phyloP scores from a whole-genome alignment of 2,113 vertebrate species.

The Channa maculata region DNA sequence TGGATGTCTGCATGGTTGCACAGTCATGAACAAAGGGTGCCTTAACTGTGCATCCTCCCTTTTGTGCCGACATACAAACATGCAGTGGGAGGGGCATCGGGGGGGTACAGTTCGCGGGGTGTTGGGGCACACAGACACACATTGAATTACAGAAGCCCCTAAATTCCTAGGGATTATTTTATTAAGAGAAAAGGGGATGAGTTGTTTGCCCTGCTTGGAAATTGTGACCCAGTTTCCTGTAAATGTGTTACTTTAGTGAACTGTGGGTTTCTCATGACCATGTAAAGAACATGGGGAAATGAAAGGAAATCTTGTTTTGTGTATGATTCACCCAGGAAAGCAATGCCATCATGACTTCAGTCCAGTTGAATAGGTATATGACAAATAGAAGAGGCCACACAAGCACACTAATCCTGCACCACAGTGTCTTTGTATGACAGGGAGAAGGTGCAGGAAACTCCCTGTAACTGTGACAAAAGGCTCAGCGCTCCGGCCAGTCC shows the following conservation, averaged over 20 bases:
- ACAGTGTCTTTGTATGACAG: slow-evolving; percentile 26
- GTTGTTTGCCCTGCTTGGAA: slow-evolving; percentile 62
- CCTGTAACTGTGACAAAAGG: slow-evolving; percentile 37
- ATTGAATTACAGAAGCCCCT: slow-evolving; percentile 59
- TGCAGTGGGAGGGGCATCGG: slow-evolving; percentile 36
- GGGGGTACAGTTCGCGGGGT: slow-evolving; percentile 14
- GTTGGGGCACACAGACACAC: slow-evolving; percentile 61
- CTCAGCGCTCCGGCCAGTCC: slow-evolving; percentile 13
- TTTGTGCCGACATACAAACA: slow-evolving; percentile 79
- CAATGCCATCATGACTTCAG: slow-evolving; percentile 53
- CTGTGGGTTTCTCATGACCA: slow-evolving; percentile 61
- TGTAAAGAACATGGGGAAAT: slow-evolving; percentile 50
- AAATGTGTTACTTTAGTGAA: slow-evolving; percentile 59
- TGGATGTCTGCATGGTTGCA: slow-evolving; percentile 80
- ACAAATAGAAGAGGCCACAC: slow-evolving; percentile 45
- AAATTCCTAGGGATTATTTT: slow-evolving; percentile 59
- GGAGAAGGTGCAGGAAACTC: slow-evolving; percentile 31
- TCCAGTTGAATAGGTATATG: slow-evolving; percentile 56
- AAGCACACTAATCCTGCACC: slow-evolving; percentile 26
- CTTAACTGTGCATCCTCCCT: slow-evolving; percentile 79
- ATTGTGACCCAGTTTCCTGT: slow-evolving; percentile 67
- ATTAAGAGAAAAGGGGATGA: slow-evolving; percentile 56
- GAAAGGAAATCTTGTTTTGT: slow-evolving; percentile 16
- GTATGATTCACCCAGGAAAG: slow-evolving; percentile 55
- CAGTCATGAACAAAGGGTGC: slow-evolving; percentile 83